phyloP scores from a whole-genome alignment of 2,888 invertebrate species.

The Clanis bilineata region DNA sequence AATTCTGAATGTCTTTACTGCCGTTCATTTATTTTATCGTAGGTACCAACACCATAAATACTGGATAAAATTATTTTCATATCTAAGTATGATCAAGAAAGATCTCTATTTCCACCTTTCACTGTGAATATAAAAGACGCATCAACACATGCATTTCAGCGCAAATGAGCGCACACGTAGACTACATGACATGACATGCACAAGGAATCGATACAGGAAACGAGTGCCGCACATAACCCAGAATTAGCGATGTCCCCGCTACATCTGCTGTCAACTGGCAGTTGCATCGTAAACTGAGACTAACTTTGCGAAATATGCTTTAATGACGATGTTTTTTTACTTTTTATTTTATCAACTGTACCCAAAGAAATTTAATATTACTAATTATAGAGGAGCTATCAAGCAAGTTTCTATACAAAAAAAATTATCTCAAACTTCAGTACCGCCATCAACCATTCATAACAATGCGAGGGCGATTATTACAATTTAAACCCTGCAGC shows the following conservation, averaged over 20 bases:
- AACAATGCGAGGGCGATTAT: no score
- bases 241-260: slow-evolving; percentile 62
- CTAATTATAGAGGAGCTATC: no score
- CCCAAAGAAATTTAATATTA: no score
- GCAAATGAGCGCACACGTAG: slow-evolving; percentile 16
- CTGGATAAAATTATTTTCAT: no score
- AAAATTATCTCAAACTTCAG: no score
- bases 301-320: slow-evolving; percentile 11
- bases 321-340: background rate
- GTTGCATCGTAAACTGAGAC: slow-evolving; percentile 16
- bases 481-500: no score
- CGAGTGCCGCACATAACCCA: slow-evolving; percentile 49
- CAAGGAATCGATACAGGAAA: slow-evolving; percentile 71
- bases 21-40: no score
- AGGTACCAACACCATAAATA: no score
- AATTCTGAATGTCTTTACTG: no score
- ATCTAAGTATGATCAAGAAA: background rate
- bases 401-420: no score
- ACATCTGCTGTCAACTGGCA: slow-evolving; percentile 27
- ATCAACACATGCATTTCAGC: slow-evolving; percentile 26
- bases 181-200: slow-evolving; percentile 44
- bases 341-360: background rate
- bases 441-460: no score
- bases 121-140: slow-evolving; percentile 31
- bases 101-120: background rate